These are phyloP conservation scores for Byasa hedistus DNA, from an alignment of 2,888 invertebrate species.

Conservation along the genomic window DNA sequence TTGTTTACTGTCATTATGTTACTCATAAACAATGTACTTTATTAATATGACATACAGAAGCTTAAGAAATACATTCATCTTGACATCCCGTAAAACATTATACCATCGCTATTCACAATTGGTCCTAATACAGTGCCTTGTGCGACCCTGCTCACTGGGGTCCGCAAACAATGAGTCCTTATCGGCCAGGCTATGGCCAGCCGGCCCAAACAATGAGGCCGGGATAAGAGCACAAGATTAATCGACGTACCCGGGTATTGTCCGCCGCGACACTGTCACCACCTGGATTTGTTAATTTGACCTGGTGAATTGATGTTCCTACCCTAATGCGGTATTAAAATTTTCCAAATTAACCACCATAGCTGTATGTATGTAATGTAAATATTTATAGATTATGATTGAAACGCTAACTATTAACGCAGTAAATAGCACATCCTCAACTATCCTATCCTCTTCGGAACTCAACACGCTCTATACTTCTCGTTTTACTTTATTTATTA, in stretches of 20 bases:
- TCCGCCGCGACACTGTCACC: conserved; percentile 22
- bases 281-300: conserved; percentile 31
- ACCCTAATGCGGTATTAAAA: not conserved
- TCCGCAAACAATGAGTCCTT: conserved; percentile 23
- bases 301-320: conserved; percentile 14
- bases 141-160: conserved; percentile 4
- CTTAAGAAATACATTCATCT: conserved; percentile 3
- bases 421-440: no score
- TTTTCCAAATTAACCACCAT: not conserved
- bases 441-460: no score
- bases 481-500: no score
- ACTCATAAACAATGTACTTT: no score
- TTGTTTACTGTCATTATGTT: no score
- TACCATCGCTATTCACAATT: conserved; percentile 4
- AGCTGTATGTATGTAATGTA: no score
- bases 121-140: conserved; percentile 7
- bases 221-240: conserved; percentile 29
- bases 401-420: no score
- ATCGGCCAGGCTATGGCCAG: conserved; percentile 21
- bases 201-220: conserved; percentile 4
- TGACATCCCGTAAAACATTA: conserved; percentile 2
- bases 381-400: no score
- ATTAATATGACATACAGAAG: not conserved
- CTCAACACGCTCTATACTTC: no score
- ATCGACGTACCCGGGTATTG: conserved; percentile 30